Percentiles rank a stretch among this genome's conserved stretches.
Conservation (phyloP, 2,113 vertebrate species). For the Centropus bengalensis region DNA sequence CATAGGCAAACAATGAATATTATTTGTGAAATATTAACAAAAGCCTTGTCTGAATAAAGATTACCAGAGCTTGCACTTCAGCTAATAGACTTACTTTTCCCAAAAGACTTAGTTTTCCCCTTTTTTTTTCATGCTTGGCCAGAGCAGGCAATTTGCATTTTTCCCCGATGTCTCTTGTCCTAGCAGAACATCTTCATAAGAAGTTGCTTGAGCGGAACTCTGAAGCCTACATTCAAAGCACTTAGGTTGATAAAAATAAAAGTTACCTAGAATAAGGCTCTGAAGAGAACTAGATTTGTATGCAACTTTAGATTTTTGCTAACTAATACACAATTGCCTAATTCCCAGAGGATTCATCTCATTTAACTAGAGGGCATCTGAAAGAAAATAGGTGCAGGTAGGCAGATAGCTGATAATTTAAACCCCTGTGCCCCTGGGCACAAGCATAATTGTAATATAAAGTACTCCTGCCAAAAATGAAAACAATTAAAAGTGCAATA, state of each 20-base stretch:
- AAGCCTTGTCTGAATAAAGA: neutral
- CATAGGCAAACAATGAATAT: neutral
- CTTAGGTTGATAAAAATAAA: neutral
- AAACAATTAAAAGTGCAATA: conserved; percentile 49
- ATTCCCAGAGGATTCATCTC: neutral
- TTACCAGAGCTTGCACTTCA: neutral
- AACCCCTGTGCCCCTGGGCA: neutral
- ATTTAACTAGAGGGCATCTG: neutral
- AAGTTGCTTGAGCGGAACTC: neutral
- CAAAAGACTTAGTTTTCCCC: neutral
- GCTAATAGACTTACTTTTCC: neutral
- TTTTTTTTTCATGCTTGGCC: neutral
- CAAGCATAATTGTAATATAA: conserved; percentile 11
- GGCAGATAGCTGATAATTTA: neutral
- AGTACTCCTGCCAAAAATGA: neutral
- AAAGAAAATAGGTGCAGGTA: neutral
- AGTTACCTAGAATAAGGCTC: neutral
- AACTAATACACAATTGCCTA: neutral
- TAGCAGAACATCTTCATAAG: neutral
- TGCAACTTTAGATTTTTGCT: neutral
- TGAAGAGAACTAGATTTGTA: neutral
- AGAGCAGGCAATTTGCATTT: neutral
- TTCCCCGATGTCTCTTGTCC: neutral
- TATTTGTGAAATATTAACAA: neutral
- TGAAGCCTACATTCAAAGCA: neutral